Evolutionary conservation across 2,113 vertebrate genomes (phyloP).

Genomic region (Pteropus alecto): DNA sequence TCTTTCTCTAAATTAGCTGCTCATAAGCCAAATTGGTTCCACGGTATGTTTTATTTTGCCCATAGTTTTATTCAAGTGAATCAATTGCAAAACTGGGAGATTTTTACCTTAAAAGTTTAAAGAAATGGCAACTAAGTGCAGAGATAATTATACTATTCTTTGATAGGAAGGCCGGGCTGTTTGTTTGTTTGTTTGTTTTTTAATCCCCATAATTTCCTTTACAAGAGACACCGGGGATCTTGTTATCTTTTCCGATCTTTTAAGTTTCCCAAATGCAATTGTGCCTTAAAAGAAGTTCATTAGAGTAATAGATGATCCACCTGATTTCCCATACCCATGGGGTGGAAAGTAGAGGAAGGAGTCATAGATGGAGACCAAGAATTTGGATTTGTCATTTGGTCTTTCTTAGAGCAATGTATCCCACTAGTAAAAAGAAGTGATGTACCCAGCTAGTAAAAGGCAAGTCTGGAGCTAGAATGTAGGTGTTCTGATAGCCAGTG

Average conservation of each 20-base stretch:
- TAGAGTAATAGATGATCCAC: not conserved
- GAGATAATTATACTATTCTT: not conserved
- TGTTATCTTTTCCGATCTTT: not conserved
- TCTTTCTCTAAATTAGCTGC: conserved; percentile 15
- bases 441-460: not conserved
- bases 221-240: not conserved
- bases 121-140: not conserved
- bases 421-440: not conserved
- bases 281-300: not conserved
- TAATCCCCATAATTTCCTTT: not conserved
- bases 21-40: not conserved
- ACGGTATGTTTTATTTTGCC: conserved; percentile 22
- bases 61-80: conserved; percentile 5
- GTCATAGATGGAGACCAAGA: not conserved
- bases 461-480: not conserved
- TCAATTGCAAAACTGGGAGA: not conserved
- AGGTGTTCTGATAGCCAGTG: not conserved
- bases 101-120: conserved; percentile 10
- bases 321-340: too few species aligned
- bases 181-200: not conserved
- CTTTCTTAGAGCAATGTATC: not conserved
- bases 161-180: not conserved
- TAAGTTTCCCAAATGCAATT: not conserved
- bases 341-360: not conserved
- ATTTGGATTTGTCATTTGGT: not conserved